Evolutionary conservation across 2,888 invertebrate genomes (phyloP).

Genomic region (Melipona bicolor): DNA sequence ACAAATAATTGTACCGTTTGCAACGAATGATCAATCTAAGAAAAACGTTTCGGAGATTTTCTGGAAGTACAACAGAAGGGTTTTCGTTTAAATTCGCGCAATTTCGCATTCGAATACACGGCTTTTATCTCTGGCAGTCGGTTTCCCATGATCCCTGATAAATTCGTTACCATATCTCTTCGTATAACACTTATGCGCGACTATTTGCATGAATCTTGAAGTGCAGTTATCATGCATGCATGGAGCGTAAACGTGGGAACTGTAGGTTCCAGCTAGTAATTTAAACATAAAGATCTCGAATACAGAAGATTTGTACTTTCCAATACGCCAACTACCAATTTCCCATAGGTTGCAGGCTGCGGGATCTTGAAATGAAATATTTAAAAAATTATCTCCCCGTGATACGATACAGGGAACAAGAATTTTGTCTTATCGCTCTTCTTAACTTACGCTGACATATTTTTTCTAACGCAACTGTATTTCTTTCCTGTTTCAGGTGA

Average conservation of each 20-base stretch:
- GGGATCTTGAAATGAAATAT: not conserved
- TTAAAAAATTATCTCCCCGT: not conserved
- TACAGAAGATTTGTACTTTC: constrained; percentile 25
- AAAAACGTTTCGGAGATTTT: not conserved
- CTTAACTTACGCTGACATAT: not conserved
- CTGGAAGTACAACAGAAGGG: not conserved
- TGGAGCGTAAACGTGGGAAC: constrained; percentile 68
- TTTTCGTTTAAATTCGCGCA: not conserved
- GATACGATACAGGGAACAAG: no score
- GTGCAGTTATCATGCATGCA: constrained; percentile 62
- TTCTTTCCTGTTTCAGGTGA: constrained; percentile 69
- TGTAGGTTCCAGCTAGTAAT: constrained; percentile 31
- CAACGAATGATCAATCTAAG: not conserved
- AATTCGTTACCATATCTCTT: constrained; percentile 61
- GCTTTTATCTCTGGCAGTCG: not conserved
- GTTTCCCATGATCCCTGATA: constrained; percentile 52
- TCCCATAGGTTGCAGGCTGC: not conserved
- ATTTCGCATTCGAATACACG: not conserved
- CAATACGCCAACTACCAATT: constrained; percentile 24
- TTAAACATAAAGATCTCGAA: constrained; percentile 44
- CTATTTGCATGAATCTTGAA: constrained; percentile 52
- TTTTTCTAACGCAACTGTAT: constrained; percentile 4
- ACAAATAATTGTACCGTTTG: no score
- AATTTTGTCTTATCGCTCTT: not conserved
- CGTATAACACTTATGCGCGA: constrained; percentile 42